Evolutionary conservation across 2,113 vertebrate species (phyloP), one percentile per base, ranked within the genome.

Genomic region (Circaetus gallicus): DNA sequence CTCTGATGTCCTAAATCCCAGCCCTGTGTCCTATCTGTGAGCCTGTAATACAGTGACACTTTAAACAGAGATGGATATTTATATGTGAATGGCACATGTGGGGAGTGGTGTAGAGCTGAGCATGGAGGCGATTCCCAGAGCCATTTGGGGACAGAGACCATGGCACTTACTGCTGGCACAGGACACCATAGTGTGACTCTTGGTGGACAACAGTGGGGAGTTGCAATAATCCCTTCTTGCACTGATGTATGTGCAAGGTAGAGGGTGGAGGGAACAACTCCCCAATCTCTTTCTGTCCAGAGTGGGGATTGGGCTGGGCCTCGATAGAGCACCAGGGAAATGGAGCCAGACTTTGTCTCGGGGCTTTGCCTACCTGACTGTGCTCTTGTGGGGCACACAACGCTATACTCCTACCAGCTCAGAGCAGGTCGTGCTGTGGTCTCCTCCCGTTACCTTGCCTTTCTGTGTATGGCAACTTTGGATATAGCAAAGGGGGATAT

Each of bases 11-110:
- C 52, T 50, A 26, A 47, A 55, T n/a, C 34, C n/a, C 80, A 36
- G 58, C 7, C 16, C 25, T 0, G 0, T 45, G 49, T 34, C 34
- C 49, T 29, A 16, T 45, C 79, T 22, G 40, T 38, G 36, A 36
- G 58, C 67, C 66, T 53, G 28, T 13, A 59, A 22, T 12, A 16
- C 56, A 49, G 58, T 4, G 70, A 62, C 38, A n/a, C 69, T 72
- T 82, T 6, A 47, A 95, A 22, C 40, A 80, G 31, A 34, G 59
- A 2, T 10, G 29, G 29, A 3, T 49, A 50, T 80, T 72, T 45
- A 2, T 25, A 10, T 10, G 28, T 42, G 47, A 83, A 83, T 31
- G 3, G 20, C 12, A 1, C 20, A 5, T 2, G 47, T 42, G 45
- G 40, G 63, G 38, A 36, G 58, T 9, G 42, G 12, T 43, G 55